Percentiles rank a stretch among this genome's conserved stretches.
Evolutionary conservation across 2,888 invertebrate species (phyloP).

Genomic region (Hirtodrosophila histrioides): DNA sequence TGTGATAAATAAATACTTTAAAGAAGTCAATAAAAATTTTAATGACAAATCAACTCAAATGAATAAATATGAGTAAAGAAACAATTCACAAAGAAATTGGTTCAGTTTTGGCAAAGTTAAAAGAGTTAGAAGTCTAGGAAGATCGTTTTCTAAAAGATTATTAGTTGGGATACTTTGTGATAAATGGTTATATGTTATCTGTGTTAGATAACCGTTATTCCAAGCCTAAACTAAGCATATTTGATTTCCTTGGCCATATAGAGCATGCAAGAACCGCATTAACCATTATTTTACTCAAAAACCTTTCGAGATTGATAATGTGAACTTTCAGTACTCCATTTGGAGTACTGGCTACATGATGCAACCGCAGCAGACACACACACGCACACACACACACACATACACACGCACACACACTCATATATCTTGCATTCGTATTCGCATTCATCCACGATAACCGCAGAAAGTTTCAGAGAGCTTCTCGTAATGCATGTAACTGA

Average conservation of each 20-base stretch:
- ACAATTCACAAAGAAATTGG: too few species aligned
- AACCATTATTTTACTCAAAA: conserved; percentile 10
- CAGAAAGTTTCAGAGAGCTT: conserved; percentile 39
- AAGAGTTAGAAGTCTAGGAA: too few species aligned
- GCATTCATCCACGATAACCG: conserved; percentile 23
- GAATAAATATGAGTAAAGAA: too few species aligned
- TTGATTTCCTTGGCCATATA: conserved; percentile 14
- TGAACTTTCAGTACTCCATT: conserved; percentile 15
- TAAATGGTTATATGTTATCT: too few species aligned
- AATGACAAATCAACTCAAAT: too few species aligned
- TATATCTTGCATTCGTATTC: too few species aligned
- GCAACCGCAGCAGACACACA: conserved; percentile 20
- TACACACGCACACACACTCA: neutral
- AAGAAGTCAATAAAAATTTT: too few species aligned
- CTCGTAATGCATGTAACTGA: conserved; percentile 14
- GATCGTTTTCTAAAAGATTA: too few species aligned
- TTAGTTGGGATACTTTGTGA: too few species aligned
- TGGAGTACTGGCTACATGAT: conserved; percentile 22
- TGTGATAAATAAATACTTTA: too few species aligned
- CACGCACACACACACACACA: neutral
- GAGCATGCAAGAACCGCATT: conserved; percentile 28
- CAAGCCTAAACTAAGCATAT: conserved; percentile 1
- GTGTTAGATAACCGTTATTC: neutral
- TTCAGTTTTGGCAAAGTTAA: too few species aligned
- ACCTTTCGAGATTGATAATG: conserved; percentile 21